These are phyloP conservation scores for Teleopsis dalmanni DNA, from an alignment of 1,140 invertebrate genomes.

Conservation along the genomic window DNA sequence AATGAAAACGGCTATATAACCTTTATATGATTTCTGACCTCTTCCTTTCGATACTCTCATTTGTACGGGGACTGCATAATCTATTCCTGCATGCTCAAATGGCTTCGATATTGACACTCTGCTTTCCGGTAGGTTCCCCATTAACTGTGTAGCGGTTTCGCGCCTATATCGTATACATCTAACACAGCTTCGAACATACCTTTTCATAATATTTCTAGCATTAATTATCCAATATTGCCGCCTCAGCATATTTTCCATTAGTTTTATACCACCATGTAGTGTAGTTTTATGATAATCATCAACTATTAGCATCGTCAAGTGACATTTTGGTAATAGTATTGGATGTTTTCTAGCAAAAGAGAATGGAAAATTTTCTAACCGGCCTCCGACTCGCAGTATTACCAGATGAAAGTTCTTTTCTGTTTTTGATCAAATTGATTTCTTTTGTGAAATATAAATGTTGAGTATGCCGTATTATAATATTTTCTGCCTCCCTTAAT, in stretches of 20 bases:
- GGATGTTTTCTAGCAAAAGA: conserved; percentile 13
- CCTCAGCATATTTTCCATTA: no score
- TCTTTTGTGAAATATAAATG: not conserved
- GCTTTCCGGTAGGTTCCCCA: not conserved
- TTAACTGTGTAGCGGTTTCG: not conserved
- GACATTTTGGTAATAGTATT: conserved; percentile 12
- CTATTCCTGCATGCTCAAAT: not conserved
- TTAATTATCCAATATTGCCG: no score
- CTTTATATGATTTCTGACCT: conserved; percentile 13
- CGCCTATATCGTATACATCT: no score
- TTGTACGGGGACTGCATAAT: not conserved
- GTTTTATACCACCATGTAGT: conserved; percentile 24
- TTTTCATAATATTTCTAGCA: no score
- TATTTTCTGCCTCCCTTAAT: not conserved
- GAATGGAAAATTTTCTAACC: conserved; percentile 12
- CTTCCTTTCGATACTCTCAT: not conserved
- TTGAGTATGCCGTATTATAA: not conserved
- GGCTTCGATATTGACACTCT: not conserved
- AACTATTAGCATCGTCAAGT: conserved; percentile 21
- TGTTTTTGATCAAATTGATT: not conserved
- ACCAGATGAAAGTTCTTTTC: not conserved
- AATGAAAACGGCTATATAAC: conserved; percentile 21
- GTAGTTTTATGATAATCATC: conserved; percentile 16
- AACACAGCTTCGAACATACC: no score
- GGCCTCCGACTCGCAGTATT: conserved; percentile 23